Evolutionary conservation across 2,888 invertebrate species (phyloP), one percentile per base, ranked within the genome.

Genomic region (Nematopogon swammerdamellus): DNA sequence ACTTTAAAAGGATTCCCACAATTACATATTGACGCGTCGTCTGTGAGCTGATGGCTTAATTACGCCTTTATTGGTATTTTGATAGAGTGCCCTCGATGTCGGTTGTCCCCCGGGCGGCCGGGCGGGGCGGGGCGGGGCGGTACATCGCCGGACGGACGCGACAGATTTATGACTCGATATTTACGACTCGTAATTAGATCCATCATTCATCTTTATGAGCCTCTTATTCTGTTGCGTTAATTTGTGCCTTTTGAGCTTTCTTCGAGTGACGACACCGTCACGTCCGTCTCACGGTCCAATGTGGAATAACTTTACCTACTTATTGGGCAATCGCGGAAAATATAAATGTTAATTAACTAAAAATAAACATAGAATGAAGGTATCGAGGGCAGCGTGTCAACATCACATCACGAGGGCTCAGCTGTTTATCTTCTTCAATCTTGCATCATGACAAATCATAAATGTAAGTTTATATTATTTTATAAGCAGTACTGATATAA

Each of bases 1-100:
- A 36, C 36, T 36, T 36, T 14, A 36, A 36, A 36, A 36, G 36
- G 36, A 14, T 14, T 14, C 8, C 8, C 36, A 8, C 36, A 36
- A 36, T 36, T 19, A 45, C 20, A 19, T 45, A 3, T 19, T 19
- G 19, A 20, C 45, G 19, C 16, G 19, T 16, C 14, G 45, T 20
- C 16, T 10, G 5, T 45, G 14, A 19, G 20, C 14, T 45, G 45
- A 45, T 19, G 45, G 19, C 19, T 45, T 45, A 45, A 45, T 45
- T 45, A 45, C n/a, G 19, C 36, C n/a, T 20, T 45, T 45, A 45
- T 19, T 19, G 19, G 45, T 45, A 19, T 19, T 45, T 19, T 19
- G 45, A 45, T 19, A 19, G 45, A 45, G 45, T 14, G n/a, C 14
- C 36, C n/a, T 25, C 25, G 11, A 25, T 25, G 25, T 14, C 36